A percentile compares a stretch with the other conserved stretches of the same genome.
phyloP scores from a whole-genome alignment of 2,113 vertebrate genomes.

The Oceanites oceanicus region DNA sequence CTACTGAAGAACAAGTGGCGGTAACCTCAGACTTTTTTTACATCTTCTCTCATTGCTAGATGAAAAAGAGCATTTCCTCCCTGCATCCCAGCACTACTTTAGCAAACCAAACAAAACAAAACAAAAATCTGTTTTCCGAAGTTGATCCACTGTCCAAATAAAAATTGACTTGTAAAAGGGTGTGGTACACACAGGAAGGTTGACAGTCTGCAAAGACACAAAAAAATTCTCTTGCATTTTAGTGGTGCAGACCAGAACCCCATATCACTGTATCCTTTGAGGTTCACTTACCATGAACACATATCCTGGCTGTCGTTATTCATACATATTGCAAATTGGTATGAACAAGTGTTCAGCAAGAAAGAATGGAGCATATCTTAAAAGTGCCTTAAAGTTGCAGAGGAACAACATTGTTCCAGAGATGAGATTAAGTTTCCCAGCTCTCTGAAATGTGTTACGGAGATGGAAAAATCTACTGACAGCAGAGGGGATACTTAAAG shows the following conservation, averaged over 20 bases:
- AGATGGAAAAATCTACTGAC: background rate
- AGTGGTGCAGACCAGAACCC: background rate
- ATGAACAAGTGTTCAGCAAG: background rate
- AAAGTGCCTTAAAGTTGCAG: slow-evolving; percentile 9
- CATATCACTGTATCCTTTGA: background rate
- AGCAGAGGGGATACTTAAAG: background rate
- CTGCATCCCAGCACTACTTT: background rate
- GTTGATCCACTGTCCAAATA: background rate
- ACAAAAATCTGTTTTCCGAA: background rate
- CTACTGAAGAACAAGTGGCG: background rate
- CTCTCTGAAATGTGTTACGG: background rate
- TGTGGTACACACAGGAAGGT: background rate
- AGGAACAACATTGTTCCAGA: background rate
- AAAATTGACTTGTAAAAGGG: background rate
- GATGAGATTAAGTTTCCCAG: background rate
- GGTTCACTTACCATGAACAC: background rate
- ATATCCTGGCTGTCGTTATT: background rate
- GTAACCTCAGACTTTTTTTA: background rate
- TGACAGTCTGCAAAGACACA: background rate
- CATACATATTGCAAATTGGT: background rate
- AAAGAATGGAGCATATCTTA: background rate
- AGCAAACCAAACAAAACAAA: background rate
- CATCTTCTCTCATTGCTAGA: background rate
- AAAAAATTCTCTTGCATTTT: background rate
- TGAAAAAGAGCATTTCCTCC: background rate